Evolutionary conservation across 2,888 invertebrate genomes (phyloP), one percentile per base, ranked within the genome.

Genomic region (Hypomecis atomaria): DNA sequence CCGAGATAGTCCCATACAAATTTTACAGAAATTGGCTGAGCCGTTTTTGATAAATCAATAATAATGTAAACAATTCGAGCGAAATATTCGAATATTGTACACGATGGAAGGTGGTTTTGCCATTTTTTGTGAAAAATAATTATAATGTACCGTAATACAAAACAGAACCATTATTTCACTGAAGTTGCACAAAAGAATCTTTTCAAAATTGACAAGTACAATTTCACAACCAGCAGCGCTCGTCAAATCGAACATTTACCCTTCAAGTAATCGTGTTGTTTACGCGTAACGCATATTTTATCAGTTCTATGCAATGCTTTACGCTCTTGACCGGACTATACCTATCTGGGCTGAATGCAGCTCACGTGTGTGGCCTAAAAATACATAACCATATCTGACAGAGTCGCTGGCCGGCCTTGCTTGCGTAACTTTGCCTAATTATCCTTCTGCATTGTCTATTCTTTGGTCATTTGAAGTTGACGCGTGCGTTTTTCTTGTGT

Each of bases 321-420:
- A 53, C 58, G 66, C 33, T 65, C 71, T 69, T 71, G 70, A 59
- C 55, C 59, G 44, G 37, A 40, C 66, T 59, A 59, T 59, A 65
- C 54, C 47, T 34, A 65, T 56, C 47, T 34, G 50, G 49, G 37
- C 49, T 23, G 42, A 38, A 71, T 65, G 62, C 71, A 6, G 5
- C 43, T 62, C 71, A 67, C 71, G 71, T 62, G 23, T 42, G 54
- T 33, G 50, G 61, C 69, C 69, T 65, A 44, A 65, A 48, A 70
- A 64, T 64, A 59, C 62, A 68, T 66, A 63, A 62, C 64, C 55
- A 60, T 65, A 57, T 59, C 38, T 33, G 52, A 47, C 53, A 23
- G 58, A 61, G 53, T 57, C 47, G 23, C 55, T 33, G 52, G 50
- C 0, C 52, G 66, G 62, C 71, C 66, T 67, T 68, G 61, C 8